phyloP scores from a whole-genome alignment of 2,113 vertebrate species.

The Carassius gibelio region DNA sequence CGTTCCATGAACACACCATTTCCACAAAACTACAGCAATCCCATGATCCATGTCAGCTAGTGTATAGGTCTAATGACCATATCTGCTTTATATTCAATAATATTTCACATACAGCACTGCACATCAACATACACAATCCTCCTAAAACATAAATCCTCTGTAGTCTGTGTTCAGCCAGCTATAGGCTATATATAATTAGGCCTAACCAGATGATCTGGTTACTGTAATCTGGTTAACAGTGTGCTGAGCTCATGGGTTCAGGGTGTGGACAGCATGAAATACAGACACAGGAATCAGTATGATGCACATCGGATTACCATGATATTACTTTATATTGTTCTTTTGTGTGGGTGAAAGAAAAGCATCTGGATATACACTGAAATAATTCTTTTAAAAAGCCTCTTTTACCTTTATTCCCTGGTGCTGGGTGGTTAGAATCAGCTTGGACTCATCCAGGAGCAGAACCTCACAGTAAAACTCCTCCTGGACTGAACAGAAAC shows the following conservation, averaged over 20 bases:
- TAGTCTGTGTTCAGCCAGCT: neutral
- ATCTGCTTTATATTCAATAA: too few species aligned
- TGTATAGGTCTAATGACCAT: too few species aligned
- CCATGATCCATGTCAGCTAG: too few species aligned
- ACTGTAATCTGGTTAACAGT: slow-evolving; percentile 25
- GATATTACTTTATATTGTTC: neutral
- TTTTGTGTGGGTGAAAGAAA: neutral
- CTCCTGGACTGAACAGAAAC: slow-evolving; percentile 84
- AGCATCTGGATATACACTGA: neutral
- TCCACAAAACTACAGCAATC: neutral
- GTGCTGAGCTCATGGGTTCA: neutral
- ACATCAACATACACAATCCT: neutral
- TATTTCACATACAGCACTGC: neutral
- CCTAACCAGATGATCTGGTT: slow-evolving; percentile 32
- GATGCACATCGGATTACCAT: neutral
- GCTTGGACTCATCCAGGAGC: slow-evolving; percentile 87
- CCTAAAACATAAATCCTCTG: neutral
- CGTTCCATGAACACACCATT: neutral
- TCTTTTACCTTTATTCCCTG: slow-evolving; percentile 84
- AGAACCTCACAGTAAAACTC: slow-evolving; percentile 92
- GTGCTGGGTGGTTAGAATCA: slow-evolving; percentile 82
- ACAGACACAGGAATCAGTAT: neutral
- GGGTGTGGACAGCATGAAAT: neutral
- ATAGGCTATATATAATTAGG: too few species aligned
- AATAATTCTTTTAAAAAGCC: neutral